Evolutionary conservation across 1,140 invertebrate genomes (phyloP).

Genomic region (Micrasema minimum): DNA sequence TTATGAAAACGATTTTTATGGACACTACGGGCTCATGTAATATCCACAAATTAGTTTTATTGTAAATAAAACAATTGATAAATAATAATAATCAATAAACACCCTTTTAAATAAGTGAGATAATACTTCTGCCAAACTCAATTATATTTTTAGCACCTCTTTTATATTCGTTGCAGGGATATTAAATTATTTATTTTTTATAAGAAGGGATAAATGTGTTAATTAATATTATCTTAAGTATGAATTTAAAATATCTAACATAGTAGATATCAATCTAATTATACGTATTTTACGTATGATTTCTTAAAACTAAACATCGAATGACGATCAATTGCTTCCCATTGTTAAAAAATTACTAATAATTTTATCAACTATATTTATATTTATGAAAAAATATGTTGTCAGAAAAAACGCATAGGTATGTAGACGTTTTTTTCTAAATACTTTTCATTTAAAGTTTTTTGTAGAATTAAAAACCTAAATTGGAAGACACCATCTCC

Average conservation of each 20-base stretch:
- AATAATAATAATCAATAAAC: background rate
- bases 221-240: background rate
- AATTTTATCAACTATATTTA: no score
- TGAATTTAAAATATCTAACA: background rate
- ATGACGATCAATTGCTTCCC: constrained; percentile 12
- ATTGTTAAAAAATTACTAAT: background rate
- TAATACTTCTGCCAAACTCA: background rate
- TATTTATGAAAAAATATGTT: no score
- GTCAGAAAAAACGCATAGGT: no score
- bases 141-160: constrained; percentile 47
- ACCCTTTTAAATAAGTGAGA: background rate
- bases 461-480: constrained; percentile 25
- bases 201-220: no score
- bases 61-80: background rate
- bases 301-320: constrained; percentile 13
- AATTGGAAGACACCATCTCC: constrained; percentile 31
- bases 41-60: constrained; percentile 40
- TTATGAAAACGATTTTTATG: constrained; percentile 32
- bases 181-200: background rate
- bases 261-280: background rate
- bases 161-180: constrained; percentile 50
- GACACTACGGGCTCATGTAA: constrained; percentile 51
- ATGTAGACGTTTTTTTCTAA: no score
- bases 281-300: constrained; percentile 1
- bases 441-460: background rate